These are phyloP conservation scores for Sorex araneus DNA, from an alignment of 2,113 vertebrate species.

Conservation along the genomic window DNA sequence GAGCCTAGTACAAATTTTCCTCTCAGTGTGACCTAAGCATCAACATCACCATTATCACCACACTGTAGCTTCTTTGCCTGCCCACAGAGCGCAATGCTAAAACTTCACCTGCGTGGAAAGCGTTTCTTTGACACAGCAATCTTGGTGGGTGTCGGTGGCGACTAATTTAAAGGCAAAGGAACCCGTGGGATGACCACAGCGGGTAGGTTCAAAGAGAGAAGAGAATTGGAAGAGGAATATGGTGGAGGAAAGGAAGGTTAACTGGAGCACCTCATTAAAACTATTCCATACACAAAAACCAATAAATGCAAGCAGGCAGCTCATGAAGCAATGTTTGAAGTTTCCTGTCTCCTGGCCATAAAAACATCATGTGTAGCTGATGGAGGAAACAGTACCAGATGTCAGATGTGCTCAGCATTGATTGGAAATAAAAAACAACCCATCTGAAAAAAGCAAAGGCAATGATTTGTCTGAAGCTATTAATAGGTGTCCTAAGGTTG, in stretches of 20 bases:
- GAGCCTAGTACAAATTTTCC: not conserved
- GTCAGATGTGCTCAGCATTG: not conserved
- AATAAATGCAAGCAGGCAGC: not conserved
- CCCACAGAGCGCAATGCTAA: not conserved
- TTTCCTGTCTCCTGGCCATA: slow-evolving; percentile 13
- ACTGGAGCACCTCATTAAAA: not conserved
- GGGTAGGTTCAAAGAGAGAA: not conserved
- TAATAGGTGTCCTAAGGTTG: not conserved
- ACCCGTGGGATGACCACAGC: not conserved
- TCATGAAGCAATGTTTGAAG: not conserved
- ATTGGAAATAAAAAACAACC: slow-evolving; percentile 30
- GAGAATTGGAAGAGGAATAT: not conserved
- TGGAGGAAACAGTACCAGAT: not conserved
- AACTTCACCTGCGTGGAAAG: not conserved
- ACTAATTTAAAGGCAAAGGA: not conserved
- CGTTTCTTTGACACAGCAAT: slow-evolving; percentile 48
- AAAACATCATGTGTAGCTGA: slow-evolving; percentile 19
- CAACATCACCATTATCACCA: not conserved
- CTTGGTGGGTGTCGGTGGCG: not conserved
- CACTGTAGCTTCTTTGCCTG: slow-evolving; percentile 6
- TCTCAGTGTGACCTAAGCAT: not conserved
- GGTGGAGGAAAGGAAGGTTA: not conserved
- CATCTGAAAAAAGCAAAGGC: not conserved
- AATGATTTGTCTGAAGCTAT: not conserved
- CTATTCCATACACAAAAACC: not conserved